Evolutionary conservation across 2,888 invertebrate genomes (phyloP).

Genomic region (Oscheius sp.): DNA sequence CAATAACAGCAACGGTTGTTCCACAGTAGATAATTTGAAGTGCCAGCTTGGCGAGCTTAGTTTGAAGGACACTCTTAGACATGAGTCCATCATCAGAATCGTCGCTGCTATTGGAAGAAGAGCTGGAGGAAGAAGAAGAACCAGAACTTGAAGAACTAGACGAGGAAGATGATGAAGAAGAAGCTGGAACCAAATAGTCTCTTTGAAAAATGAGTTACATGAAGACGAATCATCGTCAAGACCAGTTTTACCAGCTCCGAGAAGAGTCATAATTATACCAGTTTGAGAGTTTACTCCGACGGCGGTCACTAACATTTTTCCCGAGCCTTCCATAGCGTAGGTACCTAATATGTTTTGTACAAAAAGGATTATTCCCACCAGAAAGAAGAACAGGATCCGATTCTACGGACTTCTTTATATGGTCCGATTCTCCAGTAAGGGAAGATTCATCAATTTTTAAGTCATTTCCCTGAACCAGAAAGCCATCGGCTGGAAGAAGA

Average conservation of each 20-base stretch:
- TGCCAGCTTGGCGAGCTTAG: conserved; percentile 66
- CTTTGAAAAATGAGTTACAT: conserved; percentile 22
- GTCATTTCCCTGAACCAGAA: conserved; percentile 86
- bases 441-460: conserved; percentile 94
- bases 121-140: conserved; percentile 40
- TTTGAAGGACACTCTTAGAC: conserved; percentile 67
- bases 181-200: no score
- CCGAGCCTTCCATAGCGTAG: conserved; percentile 99
- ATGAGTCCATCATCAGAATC: conserved; percentile 58
- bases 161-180: conserved; percentile 52
- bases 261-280: conserved; percentile 73
- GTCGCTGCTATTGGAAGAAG: conserved; percentile 30
- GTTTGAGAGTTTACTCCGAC: conserved; percentile 98
- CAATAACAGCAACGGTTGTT: conserved; percentile 67
- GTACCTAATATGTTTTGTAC: no score
- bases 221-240: conserved; percentile 51
- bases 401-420: conserved; percentile 94
- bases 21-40: conserved; percentile 69
- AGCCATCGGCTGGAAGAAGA: conserved; percentile 95
- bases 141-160: conserved; percentile 55
- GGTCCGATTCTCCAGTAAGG: conserved; percentile 98
- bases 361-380: no score
- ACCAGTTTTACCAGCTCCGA: conserved; percentile 59
- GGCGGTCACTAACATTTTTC: conserved; percentile 92
- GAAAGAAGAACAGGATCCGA: conserved; percentile 97